Evolutionary conservation across 1,140 invertebrate genomes (phyloP).

Genomic region (Telenomus remus): DNA sequence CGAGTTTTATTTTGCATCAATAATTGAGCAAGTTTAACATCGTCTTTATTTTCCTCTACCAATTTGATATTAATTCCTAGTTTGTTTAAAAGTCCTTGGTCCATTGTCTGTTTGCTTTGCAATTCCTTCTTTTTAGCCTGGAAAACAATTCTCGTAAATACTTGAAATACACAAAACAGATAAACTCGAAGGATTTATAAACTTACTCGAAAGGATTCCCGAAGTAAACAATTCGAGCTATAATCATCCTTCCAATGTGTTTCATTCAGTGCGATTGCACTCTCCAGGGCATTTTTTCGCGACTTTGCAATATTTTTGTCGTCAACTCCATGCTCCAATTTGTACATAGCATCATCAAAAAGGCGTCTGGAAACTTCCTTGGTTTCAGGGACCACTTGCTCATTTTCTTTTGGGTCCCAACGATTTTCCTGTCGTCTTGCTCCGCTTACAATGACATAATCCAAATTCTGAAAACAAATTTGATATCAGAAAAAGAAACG

Average conservation of each 20-base stretch:
- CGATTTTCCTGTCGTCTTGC: slow-evolving; percentile 97
- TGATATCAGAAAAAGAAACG: no score
- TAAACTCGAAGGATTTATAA: slow-evolving; percentile 13
- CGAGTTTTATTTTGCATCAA: slow-evolving; percentile 71
- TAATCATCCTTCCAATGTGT: slow-evolving; percentile 92
- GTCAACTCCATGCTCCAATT: slow-evolving; percentile 91
- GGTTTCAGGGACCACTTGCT: slow-evolving; percentile 92
- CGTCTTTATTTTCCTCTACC: slow-evolving; percentile 86
- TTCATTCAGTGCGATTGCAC: slow-evolving; percentile 86
- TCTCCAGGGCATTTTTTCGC: slow-evolving; percentile 82
- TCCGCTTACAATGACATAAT: slow-evolving; percentile 96
- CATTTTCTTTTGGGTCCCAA: slow-evolving; percentile 98
- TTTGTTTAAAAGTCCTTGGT: slow-evolving; percentile 85
- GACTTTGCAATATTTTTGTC: slow-evolving; percentile 85
- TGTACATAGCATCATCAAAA: slow-evolving; percentile 97
- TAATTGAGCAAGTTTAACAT: slow-evolving; percentile 85
- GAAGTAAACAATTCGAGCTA: slow-evolving; percentile 87
- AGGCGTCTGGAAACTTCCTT: slow-evolving; percentile 91
- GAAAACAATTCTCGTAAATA: no score
- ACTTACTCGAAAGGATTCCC: slow-evolving; percentile 88
- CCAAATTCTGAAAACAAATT: slow-evolving; percentile 87
- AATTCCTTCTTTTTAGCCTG: slow-evolving; percentile 86
- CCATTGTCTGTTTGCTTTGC: slow-evolving; percentile 80
- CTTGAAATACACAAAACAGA: no score
- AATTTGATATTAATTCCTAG: slow-evolving; percentile 86